phyloP scores from a whole-genome alignment of 2,797 vertebrate species.

The Nasua narica region DNA sequence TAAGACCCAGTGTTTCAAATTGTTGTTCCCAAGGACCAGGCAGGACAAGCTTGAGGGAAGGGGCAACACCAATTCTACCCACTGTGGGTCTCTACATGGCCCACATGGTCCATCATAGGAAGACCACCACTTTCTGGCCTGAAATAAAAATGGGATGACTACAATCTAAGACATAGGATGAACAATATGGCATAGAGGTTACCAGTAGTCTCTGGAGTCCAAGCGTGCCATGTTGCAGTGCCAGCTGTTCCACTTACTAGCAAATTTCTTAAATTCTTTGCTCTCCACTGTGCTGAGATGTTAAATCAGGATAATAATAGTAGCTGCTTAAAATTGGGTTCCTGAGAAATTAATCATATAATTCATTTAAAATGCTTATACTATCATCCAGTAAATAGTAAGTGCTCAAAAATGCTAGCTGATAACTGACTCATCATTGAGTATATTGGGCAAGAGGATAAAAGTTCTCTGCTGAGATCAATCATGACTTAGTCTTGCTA shows the following conservation, averaged over 20 bases:
- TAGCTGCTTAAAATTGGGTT: neutral
- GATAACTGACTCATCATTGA: neutral
- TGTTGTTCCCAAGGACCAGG: neutral
- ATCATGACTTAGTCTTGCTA: neutral
- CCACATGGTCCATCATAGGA: neutral
- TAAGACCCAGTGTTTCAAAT: neutral
- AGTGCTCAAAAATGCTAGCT: constrained; percentile 1
- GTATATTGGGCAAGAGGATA: neutral
- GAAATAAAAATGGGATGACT: neutral
- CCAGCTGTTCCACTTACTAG: neutral
- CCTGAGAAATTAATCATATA: neutral
- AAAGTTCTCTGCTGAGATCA: neutral
- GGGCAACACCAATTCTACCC: neutral
- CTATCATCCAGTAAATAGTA: neutral
- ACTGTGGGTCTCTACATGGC: neutral
- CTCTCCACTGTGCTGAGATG: neutral
- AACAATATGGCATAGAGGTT: neutral
- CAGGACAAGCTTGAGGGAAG: neutral
- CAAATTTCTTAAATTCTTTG: neutral
- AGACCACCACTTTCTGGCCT: neutral
- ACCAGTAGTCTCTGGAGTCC: neutral
- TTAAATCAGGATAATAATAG: neutral
- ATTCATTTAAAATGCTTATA: neutral
- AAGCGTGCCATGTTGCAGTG: neutral
- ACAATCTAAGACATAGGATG: neutral